These are phyloP conservation scores for Aphis craccivora DNA, from an alignment of 1,140 invertebrate genomes.

Conservation along the genomic window DNA sequence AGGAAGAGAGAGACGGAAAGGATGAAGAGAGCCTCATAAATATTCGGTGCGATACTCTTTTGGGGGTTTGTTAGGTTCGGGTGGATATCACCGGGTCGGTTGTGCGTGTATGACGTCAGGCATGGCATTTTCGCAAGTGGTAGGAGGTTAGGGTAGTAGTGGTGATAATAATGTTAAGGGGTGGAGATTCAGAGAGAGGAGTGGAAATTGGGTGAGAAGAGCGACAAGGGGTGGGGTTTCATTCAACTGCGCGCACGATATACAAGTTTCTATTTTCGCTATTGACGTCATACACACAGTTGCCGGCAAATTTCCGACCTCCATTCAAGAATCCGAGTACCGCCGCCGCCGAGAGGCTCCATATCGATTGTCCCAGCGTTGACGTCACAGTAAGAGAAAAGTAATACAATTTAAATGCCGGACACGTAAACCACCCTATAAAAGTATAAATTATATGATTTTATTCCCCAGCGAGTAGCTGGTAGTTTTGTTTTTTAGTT, in stretches of 20 bases:
- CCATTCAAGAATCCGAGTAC: conserved; percentile 45
- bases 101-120: conserved; percentile 29
- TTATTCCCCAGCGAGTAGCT: neutral
- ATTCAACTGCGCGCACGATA: conserved; percentile 10
- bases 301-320: conserved; percentile 39
- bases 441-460: neutral
- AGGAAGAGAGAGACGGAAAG: neutral
- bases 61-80: neutral
- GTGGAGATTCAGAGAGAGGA: neutral
- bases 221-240: conserved; percentile 14
- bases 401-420: neutral
- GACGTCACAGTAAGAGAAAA: conserved; percentile 11
- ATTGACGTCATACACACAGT: conserved; percentile 49
- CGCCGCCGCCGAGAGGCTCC: neutral
- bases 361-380: conserved; percentile 39
- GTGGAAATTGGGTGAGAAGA: neutral
- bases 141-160: neutral
- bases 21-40: neutral
- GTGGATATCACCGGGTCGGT: neutral
- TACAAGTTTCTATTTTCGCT: conserved; percentile 40
- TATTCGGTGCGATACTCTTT: neutral
- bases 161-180: neutral
- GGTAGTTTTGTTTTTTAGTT: neutral
- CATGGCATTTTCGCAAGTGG: neutral
- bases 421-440: neutral